A percentile compares a stretch with the other conserved stretches of the same genome.
Evolutionary conservation across 1,140 invertebrate species (phyloP).

Genomic region (Trichogramma pretiosum): DNA sequence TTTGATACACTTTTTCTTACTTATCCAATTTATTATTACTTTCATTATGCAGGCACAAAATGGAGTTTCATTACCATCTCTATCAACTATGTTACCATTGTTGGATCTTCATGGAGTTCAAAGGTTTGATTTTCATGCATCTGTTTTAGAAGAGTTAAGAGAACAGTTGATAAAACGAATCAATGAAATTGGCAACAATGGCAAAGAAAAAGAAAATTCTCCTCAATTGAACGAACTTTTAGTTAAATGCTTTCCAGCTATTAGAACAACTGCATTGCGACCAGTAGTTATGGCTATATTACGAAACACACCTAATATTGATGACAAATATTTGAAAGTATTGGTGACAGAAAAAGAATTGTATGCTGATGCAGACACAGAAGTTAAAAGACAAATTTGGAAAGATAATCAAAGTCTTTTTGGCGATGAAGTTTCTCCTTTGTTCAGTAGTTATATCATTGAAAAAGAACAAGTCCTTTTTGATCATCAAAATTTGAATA

Average conservation of each 20-base stretch:
- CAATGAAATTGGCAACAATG: slow-evolving; percentile 75
- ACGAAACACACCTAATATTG: slow-evolving; percentile 86
- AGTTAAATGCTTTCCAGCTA: slow-evolving; percentile 86
- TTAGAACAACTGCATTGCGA: slow-evolving; percentile 81
- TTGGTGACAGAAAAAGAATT: slow-evolving; percentile 84
- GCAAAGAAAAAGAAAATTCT: slow-evolving; percentile 35
- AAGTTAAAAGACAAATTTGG: slow-evolving; percentile 97
- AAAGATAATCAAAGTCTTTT: slow-evolving; percentile 94
- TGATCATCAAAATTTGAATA: slow-evolving; percentile 80
- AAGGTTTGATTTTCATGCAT: slow-evolving; percentile 87
- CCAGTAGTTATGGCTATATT: slow-evolving; percentile 94
- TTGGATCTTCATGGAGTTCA: slow-evolving; percentile 88
- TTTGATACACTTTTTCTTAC: not conserved
- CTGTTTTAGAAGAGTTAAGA: slow-evolving; percentile 86
- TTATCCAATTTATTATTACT: too few species aligned
- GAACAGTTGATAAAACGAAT: slow-evolving; percentile 84
- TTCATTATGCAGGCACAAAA: slow-evolving; percentile 88
- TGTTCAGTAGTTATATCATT: slow-evolving; percentile 86
- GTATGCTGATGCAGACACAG: slow-evolving; percentile 89
- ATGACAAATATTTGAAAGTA: slow-evolving; percentile 83
- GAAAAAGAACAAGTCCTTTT: slow-evolving; percentile 89
- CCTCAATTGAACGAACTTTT: slow-evolving; percentile 81
- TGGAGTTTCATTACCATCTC: slow-evolving; percentile 85
- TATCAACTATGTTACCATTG: slow-evolving; percentile 87
- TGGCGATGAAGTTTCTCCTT: slow-evolving; percentile 92